Evolutionary conservation across 2,888 invertebrate genomes (phyloP).

Genomic region (Dexiosoma caninum): DNA sequence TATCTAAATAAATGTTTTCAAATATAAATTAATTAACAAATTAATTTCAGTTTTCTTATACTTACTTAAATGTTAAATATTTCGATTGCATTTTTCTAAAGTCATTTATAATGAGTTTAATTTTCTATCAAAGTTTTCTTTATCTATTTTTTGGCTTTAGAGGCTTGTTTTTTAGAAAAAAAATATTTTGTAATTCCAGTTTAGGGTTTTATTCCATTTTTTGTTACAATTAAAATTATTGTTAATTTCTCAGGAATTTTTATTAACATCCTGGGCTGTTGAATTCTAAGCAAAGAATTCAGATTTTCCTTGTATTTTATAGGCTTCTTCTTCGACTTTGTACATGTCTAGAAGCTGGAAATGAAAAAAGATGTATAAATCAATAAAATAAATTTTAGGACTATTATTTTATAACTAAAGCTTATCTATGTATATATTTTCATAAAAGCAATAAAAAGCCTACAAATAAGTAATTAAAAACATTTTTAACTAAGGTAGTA

Average conservation of each 20-base stretch:
- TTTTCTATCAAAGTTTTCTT: slow-evolving; percentile 7
- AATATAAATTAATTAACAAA: slow-evolving; percentile 57
- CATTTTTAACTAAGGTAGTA: too few relatives aligned
- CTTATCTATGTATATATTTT: not conserved
- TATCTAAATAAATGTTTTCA: slow-evolving; percentile 38
- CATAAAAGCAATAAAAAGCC: too few relatives aligned
- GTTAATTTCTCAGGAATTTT: slow-evolving; percentile 51
- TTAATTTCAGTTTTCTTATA: slow-evolving; percentile 34
- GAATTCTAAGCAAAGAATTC: slow-evolving; percentile 89
- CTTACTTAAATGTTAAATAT: slow-evolving; percentile 63
- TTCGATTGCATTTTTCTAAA: slow-evolving; percentile 67
- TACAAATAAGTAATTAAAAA: too few relatives aligned
- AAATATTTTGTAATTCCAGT: slow-evolving; percentile 47
- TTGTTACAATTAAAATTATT: slow-evolving; percentile 58
- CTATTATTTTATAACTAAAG: too few relatives aligned
- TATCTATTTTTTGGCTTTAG: slow-evolving; percentile 47
- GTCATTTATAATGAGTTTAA: slow-evolving; percentile 14
- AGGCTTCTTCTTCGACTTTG: slow-evolving; percentile 94
- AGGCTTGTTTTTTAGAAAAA: slow-evolving; percentile 45
- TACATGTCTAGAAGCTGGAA: slow-evolving; percentile 92
- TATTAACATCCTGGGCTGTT: slow-evolving; percentile 28
- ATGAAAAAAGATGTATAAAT: slow-evolving; percentile 1
- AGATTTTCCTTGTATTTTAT: slow-evolving; percentile 90
- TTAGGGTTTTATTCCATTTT: slow-evolving; percentile 10
- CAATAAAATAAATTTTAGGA: too few relatives aligned